Evolutionary conservation across 2,888 invertebrate species (phyloP).

Genomic region (Cephus nigrinus): DNA sequence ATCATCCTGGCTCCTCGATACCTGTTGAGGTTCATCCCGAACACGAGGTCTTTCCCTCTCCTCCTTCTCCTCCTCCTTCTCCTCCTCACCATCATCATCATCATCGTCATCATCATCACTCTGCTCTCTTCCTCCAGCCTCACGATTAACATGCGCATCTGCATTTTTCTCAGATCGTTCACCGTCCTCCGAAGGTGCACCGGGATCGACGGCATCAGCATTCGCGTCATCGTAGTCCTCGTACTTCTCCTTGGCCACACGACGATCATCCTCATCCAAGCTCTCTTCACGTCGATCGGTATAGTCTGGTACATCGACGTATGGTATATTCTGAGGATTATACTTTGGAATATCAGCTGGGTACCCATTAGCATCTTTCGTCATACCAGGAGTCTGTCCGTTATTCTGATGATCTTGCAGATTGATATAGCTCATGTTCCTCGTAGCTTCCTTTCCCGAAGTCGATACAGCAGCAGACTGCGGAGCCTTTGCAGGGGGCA

Average conservation of each 20-base stretch:
- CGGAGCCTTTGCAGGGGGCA: background rate
- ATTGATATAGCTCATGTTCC: slow-evolving; percentile 34
- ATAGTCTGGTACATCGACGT: slow-evolving; percentile 52
- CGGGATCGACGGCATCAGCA: slow-evolving; percentile 37
- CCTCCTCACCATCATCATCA: slow-evolving; percentile 38
- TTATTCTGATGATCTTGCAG: slow-evolving; percentile 31
- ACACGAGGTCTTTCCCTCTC: slow-evolving; percentile 26
- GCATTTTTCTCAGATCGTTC: slow-evolving; percentile 5
- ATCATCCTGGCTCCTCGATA: background rate
- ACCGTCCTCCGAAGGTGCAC: slow-evolving; percentile 7
- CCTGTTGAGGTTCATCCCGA: slow-evolving; percentile 12
- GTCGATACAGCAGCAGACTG: slow-evolving; percentile 3
- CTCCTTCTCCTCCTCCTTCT: slow-evolving; percentile 34
- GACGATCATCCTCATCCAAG: slow-evolving; percentile 43
- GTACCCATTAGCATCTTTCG: slow-evolving; percentile 21
- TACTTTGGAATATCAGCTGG: slow-evolving; percentile 30
- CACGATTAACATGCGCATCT: background rate
- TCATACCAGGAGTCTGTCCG: background rate
- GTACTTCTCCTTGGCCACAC: slow-evolving; percentile 5
- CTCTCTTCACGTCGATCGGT: slow-evolving; percentile 48
- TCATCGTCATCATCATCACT: slow-evolving; percentile 47
- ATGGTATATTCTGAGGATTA: slow-evolving; percentile 48
- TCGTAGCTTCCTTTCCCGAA: background rate
- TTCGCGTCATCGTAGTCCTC: slow-evolving; percentile 15
- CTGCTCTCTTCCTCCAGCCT: slow-evolving; percentile 25